Percentiles rank a stretch among this genome's conserved stretches.
These are phyloP conservation scores for Proteles cristata DNA, from an alignment of 2,113 vertebrate species.

Conservation along the genomic window DNA sequence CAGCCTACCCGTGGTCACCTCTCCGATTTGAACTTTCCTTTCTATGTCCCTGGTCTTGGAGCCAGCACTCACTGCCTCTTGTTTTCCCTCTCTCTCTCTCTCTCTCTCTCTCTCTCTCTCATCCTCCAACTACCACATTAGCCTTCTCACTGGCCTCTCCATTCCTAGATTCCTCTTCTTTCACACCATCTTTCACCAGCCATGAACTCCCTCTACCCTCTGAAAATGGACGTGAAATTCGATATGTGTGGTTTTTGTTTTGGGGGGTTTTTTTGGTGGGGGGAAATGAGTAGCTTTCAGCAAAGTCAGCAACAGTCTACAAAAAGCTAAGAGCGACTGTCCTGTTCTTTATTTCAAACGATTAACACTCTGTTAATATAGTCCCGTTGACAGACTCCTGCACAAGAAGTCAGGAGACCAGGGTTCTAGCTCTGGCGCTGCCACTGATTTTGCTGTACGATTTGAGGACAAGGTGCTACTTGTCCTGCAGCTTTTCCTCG, in stretches of 20 bases:
- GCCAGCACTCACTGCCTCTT: neutral
- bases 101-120: neutral
- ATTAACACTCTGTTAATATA: neutral
- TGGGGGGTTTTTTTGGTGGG: neutral
- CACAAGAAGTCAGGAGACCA: neutral
- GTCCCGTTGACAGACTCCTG: neutral
- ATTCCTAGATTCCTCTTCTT: conserved; percentile 4
- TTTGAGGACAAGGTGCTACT: neutral
- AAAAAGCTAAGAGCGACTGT: neutral
- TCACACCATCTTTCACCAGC: neutral
- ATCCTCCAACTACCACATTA: neutral
- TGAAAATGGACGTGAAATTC: conserved; percentile 5
- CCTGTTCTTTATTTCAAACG: neutral
- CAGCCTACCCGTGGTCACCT: neutral
- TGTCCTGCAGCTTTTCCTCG: neutral
- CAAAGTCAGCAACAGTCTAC: neutral
- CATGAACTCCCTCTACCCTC: neutral
- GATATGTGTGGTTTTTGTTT: neutral
- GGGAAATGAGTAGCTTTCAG: neutral
- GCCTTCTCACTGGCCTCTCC: neutral
- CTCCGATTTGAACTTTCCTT: neutral
- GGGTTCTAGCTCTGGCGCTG: neutral
- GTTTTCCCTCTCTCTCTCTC: neutral
- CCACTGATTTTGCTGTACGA: neutral
- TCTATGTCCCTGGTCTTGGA: neutral